phyloP scores from a whole-genome alignment of 2,888 invertebrate species.

The Branchellion lobata region DNA sequence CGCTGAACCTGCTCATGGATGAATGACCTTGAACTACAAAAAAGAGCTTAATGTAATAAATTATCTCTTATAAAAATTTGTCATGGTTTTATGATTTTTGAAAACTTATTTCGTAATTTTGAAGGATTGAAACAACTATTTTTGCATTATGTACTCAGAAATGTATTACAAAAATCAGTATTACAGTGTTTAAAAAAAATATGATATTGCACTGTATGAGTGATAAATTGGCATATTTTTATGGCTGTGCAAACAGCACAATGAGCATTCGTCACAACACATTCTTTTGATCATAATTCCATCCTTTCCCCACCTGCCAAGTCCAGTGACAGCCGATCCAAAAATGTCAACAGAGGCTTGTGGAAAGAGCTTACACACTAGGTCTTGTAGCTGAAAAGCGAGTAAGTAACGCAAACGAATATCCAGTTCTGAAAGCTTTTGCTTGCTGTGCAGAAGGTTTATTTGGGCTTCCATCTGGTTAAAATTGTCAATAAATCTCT shows the following conservation, averaged over 20 bases:
- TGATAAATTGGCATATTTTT: too few relatives aligned
- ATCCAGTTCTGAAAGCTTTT: constrained; percentile 43
- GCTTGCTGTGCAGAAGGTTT: constrained; percentile 28
- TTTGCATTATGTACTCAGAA: too few relatives aligned
- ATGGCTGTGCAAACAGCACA: background rate
- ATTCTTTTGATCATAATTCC: background rate
- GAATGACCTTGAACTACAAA: too few relatives aligned
- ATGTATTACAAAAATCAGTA: too few relatives aligned
- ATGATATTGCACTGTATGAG: too few relatives aligned
- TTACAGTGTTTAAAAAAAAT: too few relatives aligned
- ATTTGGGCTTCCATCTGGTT: constrained; percentile 43
- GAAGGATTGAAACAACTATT: too few relatives aligned
- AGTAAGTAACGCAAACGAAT: constrained; percentile 46
- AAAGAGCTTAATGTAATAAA: too few relatives aligned
- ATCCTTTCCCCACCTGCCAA: constrained; percentile 65
- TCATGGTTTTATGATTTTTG: background rate
- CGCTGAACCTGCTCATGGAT: constrained; percentile 27
- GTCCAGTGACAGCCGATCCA: constrained; percentile 87
- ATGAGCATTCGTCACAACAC: background rate
- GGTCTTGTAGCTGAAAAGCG: constrained; percentile 39
- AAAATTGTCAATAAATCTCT: constrained; percentile 2
- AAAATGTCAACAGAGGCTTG: constrained; percentile 67
- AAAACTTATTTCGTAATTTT: too few relatives aligned
- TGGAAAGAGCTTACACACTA: constrained; percentile 45
- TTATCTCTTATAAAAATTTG: too few relatives aligned